Base-by-base conservation (phyloP, 1,140 invertebrate species). In the Sinonovacula constricta region DNA sequence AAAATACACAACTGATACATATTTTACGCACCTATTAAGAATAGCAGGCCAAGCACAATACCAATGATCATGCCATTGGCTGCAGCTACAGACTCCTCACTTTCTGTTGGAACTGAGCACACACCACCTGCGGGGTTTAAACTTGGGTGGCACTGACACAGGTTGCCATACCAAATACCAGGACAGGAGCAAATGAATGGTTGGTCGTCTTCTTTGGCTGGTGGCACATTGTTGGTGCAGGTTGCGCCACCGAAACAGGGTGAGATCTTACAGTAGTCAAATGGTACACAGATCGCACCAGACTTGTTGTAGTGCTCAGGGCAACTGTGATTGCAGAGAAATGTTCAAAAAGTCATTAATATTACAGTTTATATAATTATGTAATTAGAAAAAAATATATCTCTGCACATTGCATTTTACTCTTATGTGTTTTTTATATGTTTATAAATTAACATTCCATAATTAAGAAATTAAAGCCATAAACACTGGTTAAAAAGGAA, bases 111-210 rank as follows among this genome's bases (percentile, higher is more conserved):
- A 15, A 62, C 51, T n/a, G 72, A 60, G 89, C 98, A 76, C 96
- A 91, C 97, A 99, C 91, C 97, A 96, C 87, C 96, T 95, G 70
- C 97, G 97, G 94, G 94, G 30, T 76, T 96, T 92, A 96, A 99
- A 51, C 96, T 96, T 75, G 95, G 94, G 7, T 95, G 95, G 89
- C 97, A 87, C 28, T 54, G 24, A 66, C 86, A 87, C 49, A 70
- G 30, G 7, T 59, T 30, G 45, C 72, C 72, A 22, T 67, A 76
- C 72, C 72, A 76, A 0, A 0, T 22, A n/a, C 22, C 62, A 3
- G n/a, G 1, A 76, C 72, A 76, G 7, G 1, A n/a, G 49, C 72
- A 76, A 15, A n/a, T 63, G 28, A 57, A 76, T n/a, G 28, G 53
- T 26, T 33, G 31, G 4, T 62, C 34, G n/a, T 76, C 63, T 24